A percentile compares a stretch with the other conserved stretches of the same genome.
Evolutionary conservation across 2,113 vertebrate species (phyloP).

Genomic region (Dasyornis broadbenti): DNA sequence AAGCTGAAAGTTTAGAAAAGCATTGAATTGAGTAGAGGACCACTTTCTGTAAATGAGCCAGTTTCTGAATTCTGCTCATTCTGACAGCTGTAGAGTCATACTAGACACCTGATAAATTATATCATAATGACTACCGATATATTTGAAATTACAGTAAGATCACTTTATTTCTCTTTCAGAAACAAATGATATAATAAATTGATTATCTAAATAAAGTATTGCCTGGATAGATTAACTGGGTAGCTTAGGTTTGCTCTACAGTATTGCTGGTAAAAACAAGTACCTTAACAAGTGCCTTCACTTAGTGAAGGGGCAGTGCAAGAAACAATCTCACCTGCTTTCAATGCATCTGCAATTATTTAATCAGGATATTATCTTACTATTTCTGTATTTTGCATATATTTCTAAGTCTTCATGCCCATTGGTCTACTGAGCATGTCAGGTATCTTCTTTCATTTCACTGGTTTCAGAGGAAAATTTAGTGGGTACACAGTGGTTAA

Average conservation of each 20-base stretch:
- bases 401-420: not conserved
- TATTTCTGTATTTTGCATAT: not conserved
- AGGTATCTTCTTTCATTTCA: not conserved
- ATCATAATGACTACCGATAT: not conserved
- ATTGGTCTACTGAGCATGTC: not conserved
- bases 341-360: not conserved
- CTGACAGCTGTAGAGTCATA: not conserved
- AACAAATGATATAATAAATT: not conserved
- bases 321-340: not conserved
- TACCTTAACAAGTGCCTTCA: not conserved
- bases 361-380: not conserved
- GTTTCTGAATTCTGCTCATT: not conserved
- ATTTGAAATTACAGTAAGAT: not conserved
- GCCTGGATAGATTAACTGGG: not conserved
- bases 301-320: not conserved
- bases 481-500: not conserved
- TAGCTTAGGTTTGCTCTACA: not conserved
- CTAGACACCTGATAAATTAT: not conserved
- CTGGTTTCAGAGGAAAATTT: not conserved
- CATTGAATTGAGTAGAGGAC: not conserved
- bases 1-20: not conserved
- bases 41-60: not conserved
- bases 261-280: not conserved
- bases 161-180: not conserved
- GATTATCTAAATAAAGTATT: not conserved